Base-by-base conservation (phyloP, 2,888 invertebrate genomes). In the Megastigmus dorsalis region DNA sequence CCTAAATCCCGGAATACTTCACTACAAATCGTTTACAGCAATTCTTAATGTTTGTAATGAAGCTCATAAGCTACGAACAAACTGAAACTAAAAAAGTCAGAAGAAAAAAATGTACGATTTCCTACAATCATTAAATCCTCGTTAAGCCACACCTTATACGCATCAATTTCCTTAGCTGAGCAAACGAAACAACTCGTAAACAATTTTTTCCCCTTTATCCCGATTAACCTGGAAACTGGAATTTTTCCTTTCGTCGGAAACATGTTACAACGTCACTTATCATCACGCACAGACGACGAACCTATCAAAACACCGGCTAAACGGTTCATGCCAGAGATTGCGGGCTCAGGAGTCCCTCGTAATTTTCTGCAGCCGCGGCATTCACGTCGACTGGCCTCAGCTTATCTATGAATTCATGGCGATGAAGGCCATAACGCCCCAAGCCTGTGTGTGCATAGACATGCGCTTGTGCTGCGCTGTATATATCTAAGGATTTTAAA, bases 341-440 rank as follows among this genome's bases (percentile, higher is more conserved):
- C n/a, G 38, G 38, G n/a, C 30, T 52, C 45, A 45, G 55, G 20
- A 36, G 38, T n/a, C n/a, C 20, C 26, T 63, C 54, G 18, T 71
- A 48, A 55, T 45, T 55, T 63, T 54, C 15, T 65, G 1, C 10
- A 26, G 57, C 48, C 55, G 2, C 15, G n/a, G n/a, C 41, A 63
- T 41, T 60, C 36, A 36, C n/a, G 41, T 23, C 57, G 43, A 38
- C 50, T 41, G 18, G 13, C 20, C 15, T 20, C 13, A 45, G 23
- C 43, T 60, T 65, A 59, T 59, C 66, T 66, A 33, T 15, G 72
- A 60, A 54, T 72, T 57, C 41, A 59, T 18, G 59, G 26, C 36
- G 18, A 18, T 33, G 20, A 45, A 41, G 20, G 33, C 23, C 7
- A n/a, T 18, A 20, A 15, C 54, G n/a, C 5, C n/a, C n/a, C n/a